Evolutionary conservation across 2,113 vertebrate genomes (phyloP), one percentile per base, ranked within the genome.

Genomic region (Orycteropus afer): DNA sequence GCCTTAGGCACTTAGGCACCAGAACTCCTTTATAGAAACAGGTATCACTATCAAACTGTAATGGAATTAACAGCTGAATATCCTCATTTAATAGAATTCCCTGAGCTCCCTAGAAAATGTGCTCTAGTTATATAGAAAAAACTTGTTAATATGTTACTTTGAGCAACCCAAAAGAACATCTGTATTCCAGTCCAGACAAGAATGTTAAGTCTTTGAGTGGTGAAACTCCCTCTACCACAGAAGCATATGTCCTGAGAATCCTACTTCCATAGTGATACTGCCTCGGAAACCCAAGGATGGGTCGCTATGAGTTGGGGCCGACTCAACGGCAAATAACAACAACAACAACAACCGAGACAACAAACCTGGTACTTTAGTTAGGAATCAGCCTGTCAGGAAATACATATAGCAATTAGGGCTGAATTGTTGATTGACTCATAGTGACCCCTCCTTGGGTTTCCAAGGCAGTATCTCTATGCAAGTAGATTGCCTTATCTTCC

Each of bases 341-440:
- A n/a, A n/a, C n/a, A n/a, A n/a, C n/a, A n/a, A n/a, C n/a, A n/a
- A n/a, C 55, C 17, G 67, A 71, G 42, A 71, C 45, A 84, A 74
- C 27, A 73, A 92, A 86, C 40, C 32, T 89, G 14, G 29, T 80
- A 32, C 40, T 83, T 65, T 23, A 77, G 40, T 69, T 25, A 80
- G 59, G 32, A 96, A 8, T 47, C 73, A 65, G 49, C 2, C 22
- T 91, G 73, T n/a, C 69, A n/a, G 42, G 76, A 94, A 93, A 73
- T 49, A 49, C 37, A 88, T 51, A 45, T 25, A 76, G 77, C 20
- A 80, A 22, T 1, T 67, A 34, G n/a, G 78, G 17, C 55, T 74
- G 49, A 71, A 76, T 95, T 91, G 80, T 93, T 83, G 74, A 95
- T 77, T n/a, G n/a, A n/a, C n/a, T n/a, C n/a, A n/a, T n/a, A n/a